phyloP scores from a whole-genome alignment of 2,888 invertebrate species.

The Himalopsyche tibetana region DNA sequence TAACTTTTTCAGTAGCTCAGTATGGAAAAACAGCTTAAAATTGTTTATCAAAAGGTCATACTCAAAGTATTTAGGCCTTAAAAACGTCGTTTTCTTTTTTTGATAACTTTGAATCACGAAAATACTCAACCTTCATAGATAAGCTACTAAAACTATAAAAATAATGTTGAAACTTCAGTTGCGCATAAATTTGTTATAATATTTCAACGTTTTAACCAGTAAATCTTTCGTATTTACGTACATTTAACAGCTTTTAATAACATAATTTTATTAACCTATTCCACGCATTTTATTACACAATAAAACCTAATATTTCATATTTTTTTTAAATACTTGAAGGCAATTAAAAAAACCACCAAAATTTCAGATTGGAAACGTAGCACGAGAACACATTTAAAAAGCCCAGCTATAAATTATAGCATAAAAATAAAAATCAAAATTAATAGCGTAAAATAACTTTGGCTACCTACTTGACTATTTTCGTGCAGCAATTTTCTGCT shows the following conservation, averaged over 20 bases:
- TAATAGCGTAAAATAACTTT: slow-evolving; percentile 41
- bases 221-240: slow-evolving; percentile 21
- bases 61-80: background rate
- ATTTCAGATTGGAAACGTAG: slow-evolving; percentile 11
- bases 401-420: slow-evolving; percentile 50
- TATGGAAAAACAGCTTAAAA: background rate
- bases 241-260: slow-evolving; percentile 26
- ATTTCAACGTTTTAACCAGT: slow-evolving; percentile 17
- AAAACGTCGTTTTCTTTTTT: slow-evolving; percentile 7
- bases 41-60: slow-evolving; percentile 36
- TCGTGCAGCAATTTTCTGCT: slow-evolving; percentile 45
- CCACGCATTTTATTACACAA: slow-evolving; percentile 45
- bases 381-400: slow-evolving; percentile 6
- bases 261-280: slow-evolving; percentile 44
- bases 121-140: slow-evolving; percentile 26
- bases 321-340: slow-evolving; percentile 11
- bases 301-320: slow-evolving; percentile 37
- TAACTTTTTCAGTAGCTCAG: background rate
- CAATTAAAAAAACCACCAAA: background rate
- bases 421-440: slow-evolving; percentile 45
- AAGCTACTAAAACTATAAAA: slow-evolving; percentile 14
- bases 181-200: slow-evolving; percentile 1
- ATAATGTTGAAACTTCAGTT: slow-evolving; percentile 6
- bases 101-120: slow-evolving; percentile 34
- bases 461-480: slow-evolving; percentile 45